Evolutionary conservation across 2,797 vertebrate species (phyloP).

Genomic region (Sebastes hopkinsi): DNA sequence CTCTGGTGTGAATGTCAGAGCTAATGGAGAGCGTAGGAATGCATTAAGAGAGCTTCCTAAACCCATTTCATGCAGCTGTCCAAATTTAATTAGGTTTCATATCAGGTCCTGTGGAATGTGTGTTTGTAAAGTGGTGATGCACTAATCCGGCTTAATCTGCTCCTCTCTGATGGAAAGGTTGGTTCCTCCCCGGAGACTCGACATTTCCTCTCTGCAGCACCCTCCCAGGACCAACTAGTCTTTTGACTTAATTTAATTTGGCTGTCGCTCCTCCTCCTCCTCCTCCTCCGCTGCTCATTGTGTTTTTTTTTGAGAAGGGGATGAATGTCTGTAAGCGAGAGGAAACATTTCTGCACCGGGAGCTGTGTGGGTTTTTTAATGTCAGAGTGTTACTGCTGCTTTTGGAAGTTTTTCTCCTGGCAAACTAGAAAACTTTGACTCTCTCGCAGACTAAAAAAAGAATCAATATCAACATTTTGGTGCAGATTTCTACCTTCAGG

Average conservation of each 20-base stretch:
- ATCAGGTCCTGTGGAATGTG: conserved; percentile 20
- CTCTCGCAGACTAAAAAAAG: not conserved
- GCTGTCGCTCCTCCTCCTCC: not conserved
- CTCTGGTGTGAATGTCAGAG: conserved; percentile 7
- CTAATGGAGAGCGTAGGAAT: conserved; percentile 10
- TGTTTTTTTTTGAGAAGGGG: not conserved
- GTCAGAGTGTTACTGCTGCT: not conserved
- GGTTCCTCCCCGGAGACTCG: conserved; percentile 16
- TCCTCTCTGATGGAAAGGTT: conserved; percentile 39
- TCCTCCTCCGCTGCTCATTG: too few species aligned
- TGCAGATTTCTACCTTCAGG: not conserved
- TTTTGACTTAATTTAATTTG: conserved; percentile 48
- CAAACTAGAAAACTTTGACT: not conserved
- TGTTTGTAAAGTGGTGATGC: conserved; percentile 19
- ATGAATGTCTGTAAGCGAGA: conserved; percentile 16
- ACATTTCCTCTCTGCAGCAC: not conserved
- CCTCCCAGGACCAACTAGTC: conserved; percentile 23
- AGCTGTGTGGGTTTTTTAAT: conserved; percentile 11
- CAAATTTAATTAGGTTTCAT: conserved; percentile 54
- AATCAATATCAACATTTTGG: not conserved
- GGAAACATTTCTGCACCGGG: conserved; percentile 1
- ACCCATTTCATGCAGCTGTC: conserved; percentile 45
- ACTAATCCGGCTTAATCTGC: conserved; percentile 50
- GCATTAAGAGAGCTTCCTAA: conserved; percentile 2
- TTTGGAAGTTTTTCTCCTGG: not conserved